A percentile compares a stretch with the other conserved stretches of the same genome.
phyloP scores from a whole-genome alignment of 1,140 invertebrate genomes.

The Tetramorium alpestre region DNA sequence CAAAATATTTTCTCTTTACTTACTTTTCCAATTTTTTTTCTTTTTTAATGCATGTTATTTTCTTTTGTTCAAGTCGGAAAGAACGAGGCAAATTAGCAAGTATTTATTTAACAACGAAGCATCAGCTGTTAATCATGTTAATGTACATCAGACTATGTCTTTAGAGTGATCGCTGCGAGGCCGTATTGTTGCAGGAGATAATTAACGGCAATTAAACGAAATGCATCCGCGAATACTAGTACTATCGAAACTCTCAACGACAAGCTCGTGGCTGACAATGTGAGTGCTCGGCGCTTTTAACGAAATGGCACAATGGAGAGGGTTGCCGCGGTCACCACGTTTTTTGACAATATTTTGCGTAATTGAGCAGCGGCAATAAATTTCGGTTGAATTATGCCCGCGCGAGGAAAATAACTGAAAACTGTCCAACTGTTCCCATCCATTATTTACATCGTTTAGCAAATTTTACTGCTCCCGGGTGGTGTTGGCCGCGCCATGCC shows the following conservation, averaged over 20 bases:
- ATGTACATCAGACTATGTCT: neutral
- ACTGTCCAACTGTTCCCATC: slow-evolving; percentile 82
- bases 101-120: slow-evolving; percentile 1
- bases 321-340: slow-evolving; percentile 69
- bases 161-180: neutral
- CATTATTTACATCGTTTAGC: slow-evolving; percentile 84
- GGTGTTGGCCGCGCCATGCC: slow-evolving; percentile 61
- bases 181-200: slow-evolving; percentile 40
- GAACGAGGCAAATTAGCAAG: neutral
- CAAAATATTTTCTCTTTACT: slow-evolving; percentile 33
- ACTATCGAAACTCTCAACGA: slow-evolving; percentile 37
- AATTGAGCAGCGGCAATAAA: slow-evolving; percentile 82
- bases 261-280: slow-evolving; percentile 13
- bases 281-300: slow-evolving; percentile 74
- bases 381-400: slow-evolving; percentile 81
- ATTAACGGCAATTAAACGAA: slow-evolving; percentile 54
- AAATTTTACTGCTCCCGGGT: slow-evolving; percentile 79
- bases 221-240: neutral
- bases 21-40: neutral
- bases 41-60: neutral
- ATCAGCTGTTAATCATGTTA: neutral
- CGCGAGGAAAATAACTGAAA: slow-evolving; percentile 82
- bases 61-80: neutral
- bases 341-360: slow-evolving; percentile 83
- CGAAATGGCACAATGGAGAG: slow-evolving; percentile 72